phyloP scores from a whole-genome alignment of 2,888 invertebrate genomes.

The Torymus texanus region DNA sequence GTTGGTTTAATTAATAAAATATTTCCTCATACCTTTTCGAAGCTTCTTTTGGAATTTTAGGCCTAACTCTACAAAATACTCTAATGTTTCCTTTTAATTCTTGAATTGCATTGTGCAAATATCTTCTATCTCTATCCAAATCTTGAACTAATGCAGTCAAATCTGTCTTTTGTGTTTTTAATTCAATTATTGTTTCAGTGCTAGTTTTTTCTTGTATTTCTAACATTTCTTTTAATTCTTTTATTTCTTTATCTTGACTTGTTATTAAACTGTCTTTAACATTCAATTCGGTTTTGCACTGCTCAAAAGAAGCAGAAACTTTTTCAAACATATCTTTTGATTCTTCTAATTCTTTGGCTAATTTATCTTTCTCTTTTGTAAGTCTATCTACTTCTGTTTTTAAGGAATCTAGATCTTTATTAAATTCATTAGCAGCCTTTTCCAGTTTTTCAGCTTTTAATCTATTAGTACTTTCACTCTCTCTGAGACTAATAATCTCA shows the following conservation, averaged over 20 bases:
- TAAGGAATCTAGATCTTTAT: conserved; percentile 79
- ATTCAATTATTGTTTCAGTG: conserved; percentile 55
- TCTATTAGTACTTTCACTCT: conserved; percentile 59
- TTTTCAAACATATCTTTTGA: conserved; percentile 75
- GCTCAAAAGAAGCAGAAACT: conserved; percentile 63
- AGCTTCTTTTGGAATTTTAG: conserved; percentile 80
- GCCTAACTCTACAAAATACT: conserved; percentile 87
- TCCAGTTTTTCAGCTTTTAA: conserved; percentile 63
- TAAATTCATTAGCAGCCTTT: conserved; percentile 74
- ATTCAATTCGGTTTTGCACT: conserved; percentile 77
- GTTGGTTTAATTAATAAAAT: background rate
- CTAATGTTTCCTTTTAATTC: conserved; percentile 88
- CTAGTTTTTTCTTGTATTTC: conserved; percentile 59
- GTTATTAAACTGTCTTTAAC: conserved; percentile 68
- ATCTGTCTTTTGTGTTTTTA: conserved; percentile 73
- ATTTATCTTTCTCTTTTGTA: conserved; percentile 72
- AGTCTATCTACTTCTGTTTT: conserved; percentile 77
- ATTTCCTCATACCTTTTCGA: conserved; percentile 72
- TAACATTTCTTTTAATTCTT: conserved; percentile 67
- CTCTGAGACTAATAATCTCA: conserved; percentile 59
- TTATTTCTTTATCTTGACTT: conserved; percentile 57
- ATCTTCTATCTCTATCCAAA: conserved; percentile 78
- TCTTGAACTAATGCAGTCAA: conserved; percentile 77
- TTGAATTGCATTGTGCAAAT: conserved; percentile 83
- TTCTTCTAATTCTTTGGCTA: conserved; percentile 68